Evolutionary conservation across 2,888 invertebrate genomes (phyloP).

Genomic region (Leucoptera coffeella): DNA sequence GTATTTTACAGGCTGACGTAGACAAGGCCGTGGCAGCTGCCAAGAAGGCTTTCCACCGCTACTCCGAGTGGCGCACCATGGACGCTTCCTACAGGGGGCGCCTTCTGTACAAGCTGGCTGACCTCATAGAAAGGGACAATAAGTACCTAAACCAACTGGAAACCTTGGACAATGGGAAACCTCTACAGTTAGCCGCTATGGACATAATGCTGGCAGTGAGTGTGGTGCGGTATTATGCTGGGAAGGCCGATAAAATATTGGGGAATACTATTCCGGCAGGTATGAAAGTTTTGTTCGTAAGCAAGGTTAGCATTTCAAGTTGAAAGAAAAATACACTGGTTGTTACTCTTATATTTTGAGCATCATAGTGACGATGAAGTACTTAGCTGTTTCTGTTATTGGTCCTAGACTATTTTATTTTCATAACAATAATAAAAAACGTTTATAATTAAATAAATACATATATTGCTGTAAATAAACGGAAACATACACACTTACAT

Average conservation of each 20-base stretch:
- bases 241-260: constrained; percentile 85
- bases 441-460: no score
- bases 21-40: constrained; percentile 76
- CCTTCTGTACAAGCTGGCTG: constrained; percentile 66
- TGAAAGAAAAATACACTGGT: no score
- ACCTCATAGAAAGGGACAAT: constrained; percentile 67
- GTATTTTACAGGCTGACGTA: constrained; percentile 60
- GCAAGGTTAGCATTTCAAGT: no score
- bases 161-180: constrained; percentile 90
- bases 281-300: no score
- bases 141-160: constrained; percentile 74
- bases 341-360: no score
- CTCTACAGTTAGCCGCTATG: constrained; percentile 61
- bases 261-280: constrained; percentile 67
- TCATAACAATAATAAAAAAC: no score
- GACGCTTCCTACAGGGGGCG: constrained; percentile 73
- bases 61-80: constrained; percentile 70
- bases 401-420: no score
- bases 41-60: constrained; percentile 65
- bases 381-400: no score
- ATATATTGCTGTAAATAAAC: no score
- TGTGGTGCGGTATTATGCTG: constrained; percentile 77
- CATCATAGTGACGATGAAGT: no score
- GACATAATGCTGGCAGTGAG: constrained; percentile 58
- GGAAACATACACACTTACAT: background rate